Evolutionary conservation across 1,140 invertebrate genomes (phyloP).

Genomic region (Linepithema humile): DNA sequence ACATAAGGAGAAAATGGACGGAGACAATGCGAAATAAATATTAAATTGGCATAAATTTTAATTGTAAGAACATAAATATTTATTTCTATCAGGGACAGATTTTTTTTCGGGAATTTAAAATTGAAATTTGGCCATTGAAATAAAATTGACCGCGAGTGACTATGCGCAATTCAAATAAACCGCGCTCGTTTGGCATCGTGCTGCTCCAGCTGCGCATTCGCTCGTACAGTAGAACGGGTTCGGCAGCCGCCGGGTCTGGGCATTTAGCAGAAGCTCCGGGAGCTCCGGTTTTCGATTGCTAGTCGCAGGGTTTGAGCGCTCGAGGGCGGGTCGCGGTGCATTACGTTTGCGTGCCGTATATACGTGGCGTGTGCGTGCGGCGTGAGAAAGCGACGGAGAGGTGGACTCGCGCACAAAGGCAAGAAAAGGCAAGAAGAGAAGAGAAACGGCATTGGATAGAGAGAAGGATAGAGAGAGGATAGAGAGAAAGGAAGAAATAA

Average conservation of each 20-base stretch:
- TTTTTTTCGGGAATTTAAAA: too few relatives aligned
- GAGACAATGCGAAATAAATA: too few relatives aligned
- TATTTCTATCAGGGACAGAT: too few relatives aligned
- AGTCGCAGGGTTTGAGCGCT: conserved; percentile 60
- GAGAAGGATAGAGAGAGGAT: background rate
- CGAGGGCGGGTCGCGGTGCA: conserved; percentile 16
- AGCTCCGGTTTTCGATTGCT: conserved; percentile 66
- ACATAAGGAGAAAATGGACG: too few relatives aligned
- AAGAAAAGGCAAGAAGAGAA: conserved; percentile 27
- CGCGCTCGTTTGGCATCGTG: background rate
- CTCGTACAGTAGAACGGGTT: conserved; percentile 54
- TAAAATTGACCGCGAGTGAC: too few relatives aligned
- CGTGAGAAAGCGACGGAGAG: too few relatives aligned
- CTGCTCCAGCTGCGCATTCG: background rate
- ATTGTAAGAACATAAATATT: too few relatives aligned
- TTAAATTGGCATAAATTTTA: too few relatives aligned
- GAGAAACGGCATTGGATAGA: background rate
- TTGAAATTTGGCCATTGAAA: too few relatives aligned
- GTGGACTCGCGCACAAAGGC: background rate
- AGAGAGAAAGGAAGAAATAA: background rate
- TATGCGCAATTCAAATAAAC: too few relatives aligned
- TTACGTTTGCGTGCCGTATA: background rate
- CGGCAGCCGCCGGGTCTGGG: conserved; percentile 65
- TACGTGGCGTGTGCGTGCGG: conserved; percentile 1
- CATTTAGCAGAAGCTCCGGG: conserved; percentile 66